A percentile compares a stretch with the other conserved stretches of the same genome.
Conservation (phyloP, 2,797 vertebrate species). For the Tolypeutes matacus region DNA sequence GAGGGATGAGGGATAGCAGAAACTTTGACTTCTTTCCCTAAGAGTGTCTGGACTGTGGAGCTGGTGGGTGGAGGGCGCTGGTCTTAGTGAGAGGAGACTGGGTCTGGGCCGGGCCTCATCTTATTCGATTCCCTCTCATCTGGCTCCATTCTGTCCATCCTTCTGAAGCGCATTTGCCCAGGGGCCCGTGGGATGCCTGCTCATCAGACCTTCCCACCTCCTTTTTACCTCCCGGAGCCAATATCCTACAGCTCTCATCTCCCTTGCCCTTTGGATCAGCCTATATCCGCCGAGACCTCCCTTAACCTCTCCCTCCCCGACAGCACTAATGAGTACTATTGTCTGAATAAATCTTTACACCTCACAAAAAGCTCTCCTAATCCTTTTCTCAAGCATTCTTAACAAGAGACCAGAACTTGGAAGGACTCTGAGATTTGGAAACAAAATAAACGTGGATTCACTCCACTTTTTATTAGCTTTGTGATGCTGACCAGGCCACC, state of each 20-base stretch:
- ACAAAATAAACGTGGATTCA: slow-evolving; percentile 3
- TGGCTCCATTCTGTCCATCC: not conserved
- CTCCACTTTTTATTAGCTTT: slow-evolving; percentile 68
- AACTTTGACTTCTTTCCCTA: slow-evolving; percentile 39
- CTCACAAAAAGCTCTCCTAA: not conserved
- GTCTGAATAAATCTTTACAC: slow-evolving; percentile 52
- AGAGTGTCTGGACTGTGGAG: not conserved
- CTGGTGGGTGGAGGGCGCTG: slow-evolving; percentile 55
- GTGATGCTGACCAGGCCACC: slow-evolving; percentile 54
- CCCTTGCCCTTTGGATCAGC: not conserved
- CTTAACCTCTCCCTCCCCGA: not conserved
- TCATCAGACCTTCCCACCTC: not conserved
- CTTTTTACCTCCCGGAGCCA: not conserved
- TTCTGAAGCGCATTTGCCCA: slow-evolving; percentile 1
- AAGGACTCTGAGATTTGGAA: slow-evolving; percentile 52
- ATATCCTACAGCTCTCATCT: not conserved
- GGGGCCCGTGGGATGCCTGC: not conserved
- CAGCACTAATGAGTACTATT: not conserved
- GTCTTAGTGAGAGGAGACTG: not conserved
- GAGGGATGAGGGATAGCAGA: slow-evolving; percentile 12
- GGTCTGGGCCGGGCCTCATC: not conserved
- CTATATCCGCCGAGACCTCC: not conserved
- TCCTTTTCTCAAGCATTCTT: not conserved
- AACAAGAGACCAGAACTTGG: slow-evolving; percentile 13
- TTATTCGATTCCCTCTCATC: not conserved